Base-by-base conservation (phyloP, 2,888 invertebrate genomes). In the Hypselothyrea guttata region DNA sequence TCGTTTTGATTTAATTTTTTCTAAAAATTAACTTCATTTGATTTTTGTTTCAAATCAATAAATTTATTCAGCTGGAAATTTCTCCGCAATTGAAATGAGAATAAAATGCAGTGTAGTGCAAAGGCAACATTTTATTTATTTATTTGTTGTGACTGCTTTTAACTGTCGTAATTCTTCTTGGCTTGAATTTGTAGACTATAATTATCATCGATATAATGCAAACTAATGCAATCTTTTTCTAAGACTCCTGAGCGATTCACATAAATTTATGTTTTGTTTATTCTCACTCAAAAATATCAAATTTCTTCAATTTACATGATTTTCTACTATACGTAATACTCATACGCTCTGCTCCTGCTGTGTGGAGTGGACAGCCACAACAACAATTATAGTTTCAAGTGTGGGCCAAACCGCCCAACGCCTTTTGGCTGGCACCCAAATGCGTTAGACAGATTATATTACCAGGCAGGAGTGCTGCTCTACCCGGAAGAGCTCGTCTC, bases 241-340 rank as follows among this genome's bases (percentile, higher is more conserved):
- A 33, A n/a, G 45, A 12, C 35, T 28, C 11, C 11, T 31, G 41
- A 27, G 46, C 47, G 35, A 46, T 65, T 53, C 54, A 47, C 75
- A 71, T 75, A 75, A 75, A 71, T 67, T 66, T 71, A 8, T 15
- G 48, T 49, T 35, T 46, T 37, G 37, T 12, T 22, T 31, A 22
- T 27, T 16, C 40, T 40, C 31, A 11, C 27, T 42, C 38, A 13
- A 44, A 60, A 69, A 60, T 42, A 60, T 66, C 56, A 75, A 54
- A 22, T 58, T 75, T 75, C 71, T 76, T 75, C 63, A 84, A 84
- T 84, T 81, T 84, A 57, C 55, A 84, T 84, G 72, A 84, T 71
- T 81, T 60, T 46, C 46, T 73, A 76, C 81, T 67, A 72, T 58
- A 84, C 57, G 61, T 81, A 47, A 62, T 57, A 49, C 57, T 74